Percentiles rank a stretch among this genome's conserved stretches.
Evolutionary conservation across 1,140 invertebrate species (phyloP).

Genomic region (Polypedilum pembai): DNA sequence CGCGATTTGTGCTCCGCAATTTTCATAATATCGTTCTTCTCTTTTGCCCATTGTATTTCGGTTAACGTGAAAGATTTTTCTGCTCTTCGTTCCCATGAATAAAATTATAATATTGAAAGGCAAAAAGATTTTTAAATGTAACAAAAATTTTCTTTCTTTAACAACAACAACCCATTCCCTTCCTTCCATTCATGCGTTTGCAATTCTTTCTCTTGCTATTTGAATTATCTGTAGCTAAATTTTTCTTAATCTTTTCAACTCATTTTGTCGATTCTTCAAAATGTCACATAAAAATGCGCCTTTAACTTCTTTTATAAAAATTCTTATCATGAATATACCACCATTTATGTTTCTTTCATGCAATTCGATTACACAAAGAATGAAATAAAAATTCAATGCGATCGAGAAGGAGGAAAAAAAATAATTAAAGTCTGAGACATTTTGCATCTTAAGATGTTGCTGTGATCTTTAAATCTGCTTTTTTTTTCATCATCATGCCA

Average conservation of each 20-base stretch:
- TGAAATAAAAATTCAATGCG: too few relatives aligned
- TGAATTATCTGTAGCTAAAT: not conserved
- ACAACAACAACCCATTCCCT: not conserved
- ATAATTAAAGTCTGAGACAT: conserved; percentile 18
- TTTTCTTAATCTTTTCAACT: too few relatives aligned
- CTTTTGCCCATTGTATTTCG: conserved; percentile 4
- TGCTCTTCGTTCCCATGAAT: not conserved
- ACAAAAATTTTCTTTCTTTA: not conserved
- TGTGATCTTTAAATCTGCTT: not conserved
- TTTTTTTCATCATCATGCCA: not conserved
- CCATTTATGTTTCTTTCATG: not conserved
- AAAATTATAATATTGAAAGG: conserved; percentile 19
- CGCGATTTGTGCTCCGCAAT: conserved; percentile 16
- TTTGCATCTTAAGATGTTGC: not conserved
- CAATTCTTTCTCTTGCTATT: not conserved
- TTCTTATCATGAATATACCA: not conserved
- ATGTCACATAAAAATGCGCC: too few relatives aligned
- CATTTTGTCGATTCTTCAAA: too few relatives aligned
- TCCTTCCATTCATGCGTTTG: not conserved
- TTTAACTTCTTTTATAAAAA: too few relatives aligned
- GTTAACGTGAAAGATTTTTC: conserved; percentile 2
- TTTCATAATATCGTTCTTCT: conserved; percentile 1
- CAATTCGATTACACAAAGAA: not conserved
- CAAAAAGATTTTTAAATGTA: not conserved
- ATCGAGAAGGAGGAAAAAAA: not conserved